These are phyloP conservation scores for Pampus argenteus DNA, from an alignment of 2,797 vertebrate species.

Conservation along the genomic window DNA sequence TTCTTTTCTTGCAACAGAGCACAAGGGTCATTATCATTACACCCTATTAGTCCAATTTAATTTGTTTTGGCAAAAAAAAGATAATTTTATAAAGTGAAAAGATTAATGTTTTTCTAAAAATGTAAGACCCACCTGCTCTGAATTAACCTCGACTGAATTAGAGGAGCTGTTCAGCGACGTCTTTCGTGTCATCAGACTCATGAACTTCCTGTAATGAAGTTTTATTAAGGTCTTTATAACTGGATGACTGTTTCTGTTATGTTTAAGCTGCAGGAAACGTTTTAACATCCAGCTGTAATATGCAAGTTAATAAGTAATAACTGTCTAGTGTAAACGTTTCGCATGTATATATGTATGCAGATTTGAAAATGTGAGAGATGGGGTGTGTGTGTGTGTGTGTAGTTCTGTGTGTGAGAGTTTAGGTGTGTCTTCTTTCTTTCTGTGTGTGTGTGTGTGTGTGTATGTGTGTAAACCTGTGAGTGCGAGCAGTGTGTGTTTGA, in stretches of 20 bases:
- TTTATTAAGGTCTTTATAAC: constrained; percentile 12
- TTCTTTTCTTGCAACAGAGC: no score
- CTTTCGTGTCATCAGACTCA: constrained; percentile 16
- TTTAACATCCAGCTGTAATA: constrained; percentile 16
- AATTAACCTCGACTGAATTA: background rate
- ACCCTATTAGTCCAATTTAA: background rate
- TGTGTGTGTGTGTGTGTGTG: constrained; percentile 4
- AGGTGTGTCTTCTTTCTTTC: constrained; percentile 9
- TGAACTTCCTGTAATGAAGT: constrained; percentile 18
- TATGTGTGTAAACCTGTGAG: constrained; percentile 48
- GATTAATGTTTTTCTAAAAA: no score
- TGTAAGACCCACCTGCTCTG: background rate
- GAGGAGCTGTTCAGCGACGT: constrained; percentile 3
- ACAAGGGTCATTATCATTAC: background rate
- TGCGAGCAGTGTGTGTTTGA: constrained; percentile 67
- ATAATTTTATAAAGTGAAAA: background rate
- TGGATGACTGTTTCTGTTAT: background rate
- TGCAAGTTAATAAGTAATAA: constrained; percentile 29
- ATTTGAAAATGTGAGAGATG: constrained; percentile 24
- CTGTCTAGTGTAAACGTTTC: constrained; percentile 1
- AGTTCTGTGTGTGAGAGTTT: constrained; percentile 11
- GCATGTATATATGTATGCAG: constrained; percentile 18
- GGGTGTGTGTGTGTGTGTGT: background rate
- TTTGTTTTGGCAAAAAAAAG: background rate
- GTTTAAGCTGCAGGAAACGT: constrained; percentile 1